Conservation (phyloP, 2,888 invertebrate genomes). For the Andricus curvator region DNA sequence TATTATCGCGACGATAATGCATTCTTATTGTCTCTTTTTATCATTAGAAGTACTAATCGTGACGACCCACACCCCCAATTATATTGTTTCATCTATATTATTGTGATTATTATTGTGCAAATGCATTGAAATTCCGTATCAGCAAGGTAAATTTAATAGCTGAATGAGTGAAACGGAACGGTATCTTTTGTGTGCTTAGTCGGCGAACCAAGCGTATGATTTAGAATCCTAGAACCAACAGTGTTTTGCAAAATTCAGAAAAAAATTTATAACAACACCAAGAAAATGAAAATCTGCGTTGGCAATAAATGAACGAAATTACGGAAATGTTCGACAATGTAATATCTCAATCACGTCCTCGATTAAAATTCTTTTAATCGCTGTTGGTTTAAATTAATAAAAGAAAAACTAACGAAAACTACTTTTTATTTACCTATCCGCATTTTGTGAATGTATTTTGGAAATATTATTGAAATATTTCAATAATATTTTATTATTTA, state of each 20-base stretch:
- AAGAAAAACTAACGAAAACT: slow-evolving; percentile 59
- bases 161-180: slow-evolving; percentile 42
- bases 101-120: slow-evolving; percentile 50
- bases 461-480: no score
- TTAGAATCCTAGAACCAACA: slow-evolving; percentile 42
- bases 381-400: slow-evolving; percentile 69
- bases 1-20: slow-evolving; percentile 55
- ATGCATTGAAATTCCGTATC: neutral
- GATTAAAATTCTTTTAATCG: slow-evolving; percentile 55
- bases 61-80: slow-evolving; percentile 9
- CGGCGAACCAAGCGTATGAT: slow-evolving; percentile 44
- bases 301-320: neutral
- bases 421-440: slow-evolving; percentile 60
- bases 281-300: neutral
- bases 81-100: slow-evolving; percentile 44
- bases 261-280: slow-evolving; percentile 18
- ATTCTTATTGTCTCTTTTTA: slow-evolving; percentile 41
- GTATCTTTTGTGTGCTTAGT: slow-evolving; percentile 53
- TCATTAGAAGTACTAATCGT: slow-evolving; percentile 52
- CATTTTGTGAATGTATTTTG: neutral
- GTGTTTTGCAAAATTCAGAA: slow-evolving; percentile 44
- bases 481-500: no score
- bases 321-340: slow-evolving; percentile 29
- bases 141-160: neutral
- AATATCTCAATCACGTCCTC: slow-evolving; percentile 46